Conservation (phyloP, 2,113 vertebrate genomes). For the Pelvicachromis taeniatus region DNA sequence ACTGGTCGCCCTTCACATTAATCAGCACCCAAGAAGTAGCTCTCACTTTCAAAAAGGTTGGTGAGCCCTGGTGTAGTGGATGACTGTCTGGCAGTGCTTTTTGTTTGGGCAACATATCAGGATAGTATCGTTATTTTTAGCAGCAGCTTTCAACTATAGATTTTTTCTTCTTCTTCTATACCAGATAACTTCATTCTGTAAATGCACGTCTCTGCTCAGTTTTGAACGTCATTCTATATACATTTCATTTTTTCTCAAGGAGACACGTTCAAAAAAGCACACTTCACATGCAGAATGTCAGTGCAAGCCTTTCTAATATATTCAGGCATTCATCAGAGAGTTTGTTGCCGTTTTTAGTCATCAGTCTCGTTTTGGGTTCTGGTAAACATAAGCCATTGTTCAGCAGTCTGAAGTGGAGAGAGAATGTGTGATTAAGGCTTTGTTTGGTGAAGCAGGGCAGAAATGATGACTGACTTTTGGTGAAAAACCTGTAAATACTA, state of each 20-base stretch:
- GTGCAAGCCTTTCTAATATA: not conserved
- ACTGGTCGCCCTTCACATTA: too few species aligned
- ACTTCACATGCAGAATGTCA: not conserved
- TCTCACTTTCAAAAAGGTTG: too few species aligned
- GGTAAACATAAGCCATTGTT: not conserved
- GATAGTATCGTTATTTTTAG: not conserved
- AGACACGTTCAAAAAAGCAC: not conserved
- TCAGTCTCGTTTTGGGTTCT: not conserved
- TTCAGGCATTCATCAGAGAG: not conserved
- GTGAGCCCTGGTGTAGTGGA: too few species aligned
- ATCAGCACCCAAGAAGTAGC: too few species aligned
- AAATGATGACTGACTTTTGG: not conserved
- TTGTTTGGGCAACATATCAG: not conserved
- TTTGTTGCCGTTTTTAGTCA: not conserved
- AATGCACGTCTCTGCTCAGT: not conserved
- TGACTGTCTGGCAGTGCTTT: not conserved
- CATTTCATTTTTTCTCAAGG: not conserved
- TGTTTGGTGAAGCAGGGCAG: not conserved
- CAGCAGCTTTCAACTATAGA: fast-evolving
- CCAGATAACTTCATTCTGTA: not conserved
- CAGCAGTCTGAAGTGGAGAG: not conserved
- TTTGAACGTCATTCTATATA: not conserved
- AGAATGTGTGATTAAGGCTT: not conserved
- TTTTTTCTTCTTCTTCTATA: not conserved
- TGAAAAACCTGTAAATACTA: not conserved